Evolutionary conservation across 2,113 vertebrate species (phyloP).

Genomic region (Corythornis vintsioides): DNA sequence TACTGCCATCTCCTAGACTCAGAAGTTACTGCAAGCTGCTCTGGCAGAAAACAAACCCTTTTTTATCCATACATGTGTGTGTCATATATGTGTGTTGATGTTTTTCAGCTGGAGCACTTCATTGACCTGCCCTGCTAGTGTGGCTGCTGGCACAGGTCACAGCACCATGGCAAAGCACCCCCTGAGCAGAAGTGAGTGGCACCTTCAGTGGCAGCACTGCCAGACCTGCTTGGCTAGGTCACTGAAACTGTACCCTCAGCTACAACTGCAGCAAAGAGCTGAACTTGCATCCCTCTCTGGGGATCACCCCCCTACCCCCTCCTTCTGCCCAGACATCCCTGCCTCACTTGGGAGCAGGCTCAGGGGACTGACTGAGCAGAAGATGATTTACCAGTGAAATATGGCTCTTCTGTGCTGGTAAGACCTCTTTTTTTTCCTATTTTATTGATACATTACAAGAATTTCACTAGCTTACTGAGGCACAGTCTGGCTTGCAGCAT

Average conservation of each 20-base stretch:
- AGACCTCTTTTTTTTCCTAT: background rate
- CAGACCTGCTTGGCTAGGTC: background rate
- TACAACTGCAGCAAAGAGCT: background rate
- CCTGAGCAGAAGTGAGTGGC: background rate
- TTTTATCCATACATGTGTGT: background rate
- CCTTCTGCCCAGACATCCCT: background rate
- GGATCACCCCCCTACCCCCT: background rate
- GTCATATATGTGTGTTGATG: background rate
- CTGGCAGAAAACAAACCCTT: background rate
- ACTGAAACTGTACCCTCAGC: background rate
- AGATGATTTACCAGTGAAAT: background rate
- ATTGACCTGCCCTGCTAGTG: background rate
- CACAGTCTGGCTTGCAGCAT: background rate
- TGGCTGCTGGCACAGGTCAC: background rate
- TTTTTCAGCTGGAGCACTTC: background rate
- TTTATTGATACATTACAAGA: background rate
- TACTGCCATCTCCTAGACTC: background rate
- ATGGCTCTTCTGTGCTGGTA: background rate
- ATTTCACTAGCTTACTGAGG: background rate
- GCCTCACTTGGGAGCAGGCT: background rate
- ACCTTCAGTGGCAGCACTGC: constrained; percentile 16
- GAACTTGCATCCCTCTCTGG: background rate
- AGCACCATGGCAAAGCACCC: background rate
- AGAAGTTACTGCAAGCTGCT: background rate
- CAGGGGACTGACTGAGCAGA: background rate